Evolutionary conservation across 1,140 invertebrate species (phyloP), one percentile per base, ranked within the genome.

Genomic region (Rhysida immarginata): DNA sequence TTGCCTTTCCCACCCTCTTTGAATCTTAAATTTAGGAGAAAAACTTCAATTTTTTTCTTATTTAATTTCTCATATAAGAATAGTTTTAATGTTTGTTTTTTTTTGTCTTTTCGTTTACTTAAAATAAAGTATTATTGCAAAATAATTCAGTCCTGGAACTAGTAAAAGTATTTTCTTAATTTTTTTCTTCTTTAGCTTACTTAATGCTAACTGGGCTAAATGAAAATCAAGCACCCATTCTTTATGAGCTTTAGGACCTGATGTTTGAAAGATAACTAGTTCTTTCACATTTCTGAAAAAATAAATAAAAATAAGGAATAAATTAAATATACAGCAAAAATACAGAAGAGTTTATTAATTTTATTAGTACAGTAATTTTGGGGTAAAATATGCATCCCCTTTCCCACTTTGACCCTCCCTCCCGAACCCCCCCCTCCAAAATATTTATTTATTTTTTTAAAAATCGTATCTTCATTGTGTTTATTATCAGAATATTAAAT

Each of bases 161-260:
- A n/a, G n/a, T n/a, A n/a, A n/a, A n/a, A n/a, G n/a, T n/a, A n/a
- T n/a, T n/a, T n/a, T n/a, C n/a, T n/a, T n/a, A n/a, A n/a, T n/a
- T n/a, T n/a, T n/a, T n/a, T n/a, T n/a, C 60, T 26, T 8, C 16
- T 50, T 8, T n/a, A 18, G 27, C 60, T 55, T 59, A 71, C 69
- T 68, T 44, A 69, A 57, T 16, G 71, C 65, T 20, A 95, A 71
- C 71, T 93, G 88, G 0, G 88, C 87, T 48, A 93, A 71, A 56
- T 88, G 71, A 53, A 94, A 71, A 64, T 78, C 89, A 0, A 87
- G 90, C 61, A 90, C 84, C 92, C 92, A 96, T 59, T 93, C 90
- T 64, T 89, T 87, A 59, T 91, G 86, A 13, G 88, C 81, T 27
- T 80, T 76, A 2, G 91, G 87, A 73, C 82, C 87, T 55, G 81